phyloP scores from a whole-genome alignment of 2,113 vertebrate species.

The Coreoperca whiteheadi region DNA sequence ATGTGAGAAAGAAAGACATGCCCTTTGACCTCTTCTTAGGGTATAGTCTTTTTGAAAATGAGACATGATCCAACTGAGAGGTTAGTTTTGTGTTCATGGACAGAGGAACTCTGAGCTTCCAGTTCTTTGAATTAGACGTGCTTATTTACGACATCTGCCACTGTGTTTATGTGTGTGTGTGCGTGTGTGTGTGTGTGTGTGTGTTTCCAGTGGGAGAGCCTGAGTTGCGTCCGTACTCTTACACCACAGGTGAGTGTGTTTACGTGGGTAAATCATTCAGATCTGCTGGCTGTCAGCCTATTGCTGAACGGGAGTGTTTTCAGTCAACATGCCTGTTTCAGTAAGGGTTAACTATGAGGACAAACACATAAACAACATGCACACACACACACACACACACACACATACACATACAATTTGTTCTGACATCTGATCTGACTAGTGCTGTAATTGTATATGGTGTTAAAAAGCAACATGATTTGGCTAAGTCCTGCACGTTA shows the following conservation, averaged over 20 bases:
- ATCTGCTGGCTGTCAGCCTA: neutral
- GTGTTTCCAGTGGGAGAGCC: conserved; percentile 5
- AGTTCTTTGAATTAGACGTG: conserved; percentile 48
- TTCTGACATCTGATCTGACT: conserved; percentile 59
- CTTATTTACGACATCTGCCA: conserved; percentile 55
- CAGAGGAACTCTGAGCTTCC: conserved; percentile 9
- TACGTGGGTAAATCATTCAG: conserved; percentile 2
- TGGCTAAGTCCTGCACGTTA: conserved; percentile 43
- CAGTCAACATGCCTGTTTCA: conserved; percentile 23
- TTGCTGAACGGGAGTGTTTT: conserved; percentile 26
- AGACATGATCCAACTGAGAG: conserved; percentile 58
- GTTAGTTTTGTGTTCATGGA: conserved; percentile 47
- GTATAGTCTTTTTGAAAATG: conserved; percentile 47
- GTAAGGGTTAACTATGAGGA: conserved; percentile 36
- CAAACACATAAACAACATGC: conserved; percentile 35
- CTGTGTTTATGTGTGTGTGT: conserved; percentile 30
- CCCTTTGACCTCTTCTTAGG: conserved; percentile 45
- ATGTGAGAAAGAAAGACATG: neutral
- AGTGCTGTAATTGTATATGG: conserved; percentile 62
- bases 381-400: neutral
- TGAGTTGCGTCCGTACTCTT: neutral
- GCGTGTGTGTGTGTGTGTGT: conserved; percentile 26
- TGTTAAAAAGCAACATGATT: conserved; percentile 62
- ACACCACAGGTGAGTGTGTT: conserved; percentile 35
- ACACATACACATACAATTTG: conserved; percentile 22